Evolutionary conservation across 1,140 invertebrate species (phyloP), one percentile per base, ranked within the genome.

Genomic region (Chionoecetes opilio): DNA sequence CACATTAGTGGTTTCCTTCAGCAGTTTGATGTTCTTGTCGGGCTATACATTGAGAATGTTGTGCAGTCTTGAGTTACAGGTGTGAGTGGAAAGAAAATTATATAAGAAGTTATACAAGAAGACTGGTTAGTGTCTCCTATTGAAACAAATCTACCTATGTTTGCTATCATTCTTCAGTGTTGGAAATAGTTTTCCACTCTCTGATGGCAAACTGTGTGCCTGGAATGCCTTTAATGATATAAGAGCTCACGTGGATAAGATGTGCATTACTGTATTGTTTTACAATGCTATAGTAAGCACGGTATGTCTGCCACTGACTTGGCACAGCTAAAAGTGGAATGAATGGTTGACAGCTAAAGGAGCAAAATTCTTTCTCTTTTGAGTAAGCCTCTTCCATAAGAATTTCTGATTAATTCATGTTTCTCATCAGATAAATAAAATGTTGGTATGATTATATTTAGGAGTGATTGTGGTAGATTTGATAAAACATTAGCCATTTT

Each of bases 261-360:
- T 75, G 63, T 75, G 63, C 14, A 46, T 46, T 5, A 14, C 63
- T n/a, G 21, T 75, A 26, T 75, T 2, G 0, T 8, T n/a, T 17
- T 26, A n/a, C 63, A 21, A 26, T 75, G n/a, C 63, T 75, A 5
- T 17, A 75, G n/a, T 17, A 75, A 75, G 63, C n/a, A 26, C n/a
- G 63, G 63, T n/a, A n/a, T 75, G 63, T n/a, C 63, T 75, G 63
- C 21, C 63, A 75, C n/a, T 75, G 63, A 75, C 63, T 75, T 75
- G 63, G 63, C 63, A 17, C 63, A 75, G 63, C 21, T n/a, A 26
- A 75, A n/a, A 26, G 63, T 75, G 63, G 21, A 14, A 14, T 46
- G 41, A 8, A 26, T 75, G 46, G 46, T 2, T 75, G 63, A 0
- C 63, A 75, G 11, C 2, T 6, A 75, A 26, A 75, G n/a, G 1